Evolutionary conservation across 2,113 vertebrate species (phyloP), one percentile per base, ranked within the genome.

Genomic region (Pluvianellus socialis): DNA sequence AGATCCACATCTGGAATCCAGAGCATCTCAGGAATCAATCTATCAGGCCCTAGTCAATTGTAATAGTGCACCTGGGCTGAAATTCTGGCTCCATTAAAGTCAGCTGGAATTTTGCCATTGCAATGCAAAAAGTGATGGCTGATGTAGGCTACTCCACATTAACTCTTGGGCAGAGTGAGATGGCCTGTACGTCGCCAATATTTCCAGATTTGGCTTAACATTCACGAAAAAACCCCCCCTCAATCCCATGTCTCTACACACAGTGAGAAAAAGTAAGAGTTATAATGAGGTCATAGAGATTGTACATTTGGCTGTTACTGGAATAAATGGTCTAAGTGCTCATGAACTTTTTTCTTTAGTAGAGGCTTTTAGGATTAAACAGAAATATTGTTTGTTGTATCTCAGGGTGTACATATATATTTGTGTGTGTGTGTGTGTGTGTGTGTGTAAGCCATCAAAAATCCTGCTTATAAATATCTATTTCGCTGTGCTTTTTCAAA

Each of bases 11-110:
- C 94, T 97, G 96, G 96, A 97, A 97, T 97, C 96, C 96, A 97
- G 95, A 97, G 92, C 91, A 97, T 97, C 96, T 96, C 95, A 97
- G 87, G 91, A 97, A 97, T 97, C 91, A 97, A 96, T 97, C 96
- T 97, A 86, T 96, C 96, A 97, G 97, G 55, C 94, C 91, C 94
- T 70, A 95, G 94, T 95, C 94, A 95, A 96, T 95, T 94, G 93
- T 96, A 96, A 97, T 88, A 88, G 94, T 86, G 95, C 95, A 97
- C 96, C 92, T 97, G 97, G 97, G 96, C 93, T 94, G 91, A 97
- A 96, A 96, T 93, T 95, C 87, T 96, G 93, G 96, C 84, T 96
- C 91, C 87, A 94, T 91, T 94, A 96, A 96, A 96, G 84, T 91
- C 89, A 94, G 71, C 79, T 96, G 95, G 95, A 96, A 94, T 52